Evolutionary conservation across 2,113 vertebrate genomes (phyloP).

Genomic region (Brienomyrus brachyistius): DNA sequence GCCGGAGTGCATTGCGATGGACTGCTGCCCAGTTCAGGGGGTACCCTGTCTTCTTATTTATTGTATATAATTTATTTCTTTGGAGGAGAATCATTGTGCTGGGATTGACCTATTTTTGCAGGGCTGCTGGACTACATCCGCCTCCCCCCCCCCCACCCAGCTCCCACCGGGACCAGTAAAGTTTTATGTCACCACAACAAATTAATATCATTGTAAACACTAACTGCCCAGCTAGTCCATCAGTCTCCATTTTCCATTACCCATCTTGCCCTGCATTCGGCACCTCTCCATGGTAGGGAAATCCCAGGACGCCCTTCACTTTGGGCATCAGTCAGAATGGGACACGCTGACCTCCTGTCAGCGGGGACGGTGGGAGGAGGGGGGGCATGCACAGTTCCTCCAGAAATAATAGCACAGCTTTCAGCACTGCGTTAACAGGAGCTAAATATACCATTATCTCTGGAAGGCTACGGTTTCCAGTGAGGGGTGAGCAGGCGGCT

Average conservation of each 20-base stretch:
- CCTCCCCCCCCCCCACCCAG: background rate
- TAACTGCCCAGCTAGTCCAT: background rate
- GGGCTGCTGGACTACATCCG: background rate
- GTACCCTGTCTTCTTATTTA: background rate
- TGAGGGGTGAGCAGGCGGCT: conserved; percentile 33
- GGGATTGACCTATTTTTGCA: background rate
- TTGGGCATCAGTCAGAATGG: conserved; percentile 24
- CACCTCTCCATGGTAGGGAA: conserved; percentile 23
- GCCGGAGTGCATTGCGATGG: background rate
- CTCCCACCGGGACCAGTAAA: background rate
- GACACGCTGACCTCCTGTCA: conserved; percentile 31
- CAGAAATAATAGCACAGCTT: conserved; percentile 50
- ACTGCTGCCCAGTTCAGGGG: background rate
- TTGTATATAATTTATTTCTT: background rate
- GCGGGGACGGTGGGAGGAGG: conserved; percentile 14
- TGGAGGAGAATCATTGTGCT: background rate
- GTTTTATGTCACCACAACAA: background rate
- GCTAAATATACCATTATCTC: conserved; percentile 58
- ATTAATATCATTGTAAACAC: background rate
- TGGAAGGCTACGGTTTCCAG: conserved; percentile 60
- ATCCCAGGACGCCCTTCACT: conserved; percentile 33
- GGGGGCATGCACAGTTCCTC: conserved; percentile 31
- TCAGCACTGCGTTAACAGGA: conserved; percentile 59
- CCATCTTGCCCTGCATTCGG: background rate
- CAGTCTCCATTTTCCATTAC: background rate